Evolutionary conservation across 2,113 vertebrate genomes (phyloP).

Genomic region (Platanista minor): DNA sequence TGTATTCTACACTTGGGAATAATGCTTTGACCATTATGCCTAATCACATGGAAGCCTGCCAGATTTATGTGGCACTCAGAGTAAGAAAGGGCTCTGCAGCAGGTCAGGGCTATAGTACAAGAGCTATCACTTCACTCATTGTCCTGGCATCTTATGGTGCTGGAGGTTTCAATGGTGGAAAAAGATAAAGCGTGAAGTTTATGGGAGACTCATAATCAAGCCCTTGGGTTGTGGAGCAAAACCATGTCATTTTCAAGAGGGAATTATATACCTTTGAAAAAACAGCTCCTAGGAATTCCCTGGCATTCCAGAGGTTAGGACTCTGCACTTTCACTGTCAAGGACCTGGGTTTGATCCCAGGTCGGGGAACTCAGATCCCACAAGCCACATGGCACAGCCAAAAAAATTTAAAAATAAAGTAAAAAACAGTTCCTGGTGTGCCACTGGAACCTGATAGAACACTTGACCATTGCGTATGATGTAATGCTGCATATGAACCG

Average conservation of each 20-base stretch:
- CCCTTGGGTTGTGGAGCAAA: background rate
- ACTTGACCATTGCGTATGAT: background rate
- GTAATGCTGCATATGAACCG: background rate
- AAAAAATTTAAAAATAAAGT: background rate
- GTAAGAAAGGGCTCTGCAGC: background rate
- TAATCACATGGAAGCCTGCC: background rate
- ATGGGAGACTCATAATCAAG: background rate
- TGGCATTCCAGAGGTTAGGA: background rate
- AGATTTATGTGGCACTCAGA: background rate
- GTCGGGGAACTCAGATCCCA: background rate
- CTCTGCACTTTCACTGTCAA: background rate
- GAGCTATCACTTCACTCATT: background rate
- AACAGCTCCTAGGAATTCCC: background rate
- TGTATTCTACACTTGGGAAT: background rate
- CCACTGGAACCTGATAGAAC: too few relatives aligned
- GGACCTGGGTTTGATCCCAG: background rate
- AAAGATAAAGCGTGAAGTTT: background rate
- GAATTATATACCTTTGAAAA: background rate
- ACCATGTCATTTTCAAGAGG: background rate
- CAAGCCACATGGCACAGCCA: background rate
- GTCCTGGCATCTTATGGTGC: background rate
- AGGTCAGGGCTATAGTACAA: background rate
- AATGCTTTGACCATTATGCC: background rate
- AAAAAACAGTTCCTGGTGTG: background rate
- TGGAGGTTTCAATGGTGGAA: background rate